These are phyloP conservation scores for Cyphomyrus discorhynchus DNA, from an alignment of 2,113 vertebrate species.

Conservation along the genomic window DNA sequence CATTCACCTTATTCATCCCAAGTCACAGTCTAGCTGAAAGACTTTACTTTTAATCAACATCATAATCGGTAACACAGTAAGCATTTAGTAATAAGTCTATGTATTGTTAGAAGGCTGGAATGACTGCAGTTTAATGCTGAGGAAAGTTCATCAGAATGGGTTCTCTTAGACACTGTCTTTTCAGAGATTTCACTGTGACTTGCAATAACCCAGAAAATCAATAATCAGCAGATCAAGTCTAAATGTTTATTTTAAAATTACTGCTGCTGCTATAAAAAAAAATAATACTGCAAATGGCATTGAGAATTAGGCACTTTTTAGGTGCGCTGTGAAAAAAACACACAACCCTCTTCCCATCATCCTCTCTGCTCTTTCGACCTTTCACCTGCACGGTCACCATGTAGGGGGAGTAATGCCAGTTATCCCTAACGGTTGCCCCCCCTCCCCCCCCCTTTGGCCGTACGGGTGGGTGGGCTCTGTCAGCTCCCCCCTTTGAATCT, in stretches of 20 bases:
- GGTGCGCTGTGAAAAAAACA: background rate
- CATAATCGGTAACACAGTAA: background rate
- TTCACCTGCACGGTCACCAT: background rate
- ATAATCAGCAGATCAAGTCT: background rate
- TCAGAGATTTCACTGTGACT: background rate
- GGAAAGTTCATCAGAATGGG: background rate
- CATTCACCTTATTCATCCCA: background rate
- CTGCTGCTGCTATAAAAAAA: background rate
- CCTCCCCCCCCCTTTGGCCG: background rate
- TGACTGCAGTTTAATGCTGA: background rate
- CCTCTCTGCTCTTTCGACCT: background rate
- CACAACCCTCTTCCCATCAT: background rate
- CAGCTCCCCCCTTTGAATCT: conserved; percentile 61
- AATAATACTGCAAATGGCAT: background rate
- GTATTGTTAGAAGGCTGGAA: background rate
- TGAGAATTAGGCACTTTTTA: background rate
- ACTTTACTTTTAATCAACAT: background rate
- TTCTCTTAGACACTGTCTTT: background rate
- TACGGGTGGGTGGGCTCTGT: conserved; percentile 27
- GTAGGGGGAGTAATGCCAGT: background rate
- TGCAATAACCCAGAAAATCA: background rate
- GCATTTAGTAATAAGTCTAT: background rate
- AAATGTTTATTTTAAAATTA: background rate
- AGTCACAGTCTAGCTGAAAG: background rate
- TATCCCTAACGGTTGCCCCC: background rate